Conservation (phyloP, 2,888 invertebrate genomes). For the Amphimallon solstitiale region DNA sequence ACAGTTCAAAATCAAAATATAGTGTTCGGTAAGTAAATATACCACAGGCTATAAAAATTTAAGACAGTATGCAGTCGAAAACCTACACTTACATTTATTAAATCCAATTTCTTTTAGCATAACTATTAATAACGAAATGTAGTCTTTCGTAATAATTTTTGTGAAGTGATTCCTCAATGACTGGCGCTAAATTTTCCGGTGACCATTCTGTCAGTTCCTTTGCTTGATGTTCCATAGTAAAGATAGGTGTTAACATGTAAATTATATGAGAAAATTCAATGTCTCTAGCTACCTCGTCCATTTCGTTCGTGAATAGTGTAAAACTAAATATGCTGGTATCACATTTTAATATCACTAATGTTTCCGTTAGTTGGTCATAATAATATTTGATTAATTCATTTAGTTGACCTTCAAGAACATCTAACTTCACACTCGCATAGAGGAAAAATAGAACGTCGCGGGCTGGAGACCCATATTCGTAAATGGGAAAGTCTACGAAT, state of each 20-base stretch:
- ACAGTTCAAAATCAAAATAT: too few species aligned
- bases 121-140: conserved; percentile 24
- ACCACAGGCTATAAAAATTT: too few species aligned
- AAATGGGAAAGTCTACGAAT: conserved; percentile 68
- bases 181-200: conserved; percentile 42
- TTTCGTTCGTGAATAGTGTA: conserved; percentile 59
- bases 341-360: conserved; percentile 54
- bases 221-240: conserved; percentile 54
- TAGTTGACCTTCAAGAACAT: conserved; percentile 58
- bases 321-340: conserved; percentile 57
- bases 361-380: conserved; percentile 52
- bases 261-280: conserved; percentile 60
- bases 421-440: conserved; percentile 62
- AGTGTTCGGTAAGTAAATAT: too few species aligned
- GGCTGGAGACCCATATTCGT: conserved; percentile 63
- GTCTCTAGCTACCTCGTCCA: conserved; percentile 54
- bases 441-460: conserved; percentile 67
- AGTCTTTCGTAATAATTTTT: conserved; percentile 40
- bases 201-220: conserved; percentile 57
- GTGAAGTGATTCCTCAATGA: neutral
- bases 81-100: neutral
- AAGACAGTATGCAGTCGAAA: too few species aligned
- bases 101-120: conserved; percentile 20
- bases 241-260: conserved; percentile 61
- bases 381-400: conserved; percentile 64